Base-by-base conservation (phyloP, 2,888 invertebrate genomes). In the Osedax frankpressi region DNA sequence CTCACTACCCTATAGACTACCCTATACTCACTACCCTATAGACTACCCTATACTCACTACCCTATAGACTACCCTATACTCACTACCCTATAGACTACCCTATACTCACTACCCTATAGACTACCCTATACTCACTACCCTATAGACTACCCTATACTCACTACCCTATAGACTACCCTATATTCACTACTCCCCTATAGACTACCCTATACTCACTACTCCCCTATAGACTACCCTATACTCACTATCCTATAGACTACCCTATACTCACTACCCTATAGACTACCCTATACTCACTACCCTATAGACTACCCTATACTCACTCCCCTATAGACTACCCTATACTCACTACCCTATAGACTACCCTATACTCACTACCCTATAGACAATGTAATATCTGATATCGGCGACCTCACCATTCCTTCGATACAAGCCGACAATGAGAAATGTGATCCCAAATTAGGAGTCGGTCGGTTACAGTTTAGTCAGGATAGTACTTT, bases 401-500 rank as follows among this genome's bases (percentile, higher is more conserved):
- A 70, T 3, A 27, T 6, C 2, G 28, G 44, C 6, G 44, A 44
- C 19, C 19, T 44, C 6, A 44, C 44, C 44, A 6, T 84, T n/a
- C 82, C 84, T 1, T 75, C 78, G 1, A 78, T 80, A 2, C 82
- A 81, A 74, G 82, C 83, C 19, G 81, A 83, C 73, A 77, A 78
- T 25, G 82, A 81, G 71, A 81, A 81, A 74, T 83, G 84, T 29
- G 81, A 82, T 75, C 83, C 84, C 25, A 82, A 80, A 71, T 75
- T 83, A 14, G 85, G 85, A 2, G 80, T 85, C 3, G 81, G 84
- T 1, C 75, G 76, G 3, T 72, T 81, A 14, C 78, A 78, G 14
- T 85, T 85, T 78, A 84, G 84, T 74, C 75, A 75, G 26, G 82
- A 84, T 75, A 81, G 80, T 75, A 79, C 81, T 72, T 85, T 82